Evolutionary conservation across 2,888 invertebrate species (phyloP).

Genomic region (Noctua janthe): DNA sequence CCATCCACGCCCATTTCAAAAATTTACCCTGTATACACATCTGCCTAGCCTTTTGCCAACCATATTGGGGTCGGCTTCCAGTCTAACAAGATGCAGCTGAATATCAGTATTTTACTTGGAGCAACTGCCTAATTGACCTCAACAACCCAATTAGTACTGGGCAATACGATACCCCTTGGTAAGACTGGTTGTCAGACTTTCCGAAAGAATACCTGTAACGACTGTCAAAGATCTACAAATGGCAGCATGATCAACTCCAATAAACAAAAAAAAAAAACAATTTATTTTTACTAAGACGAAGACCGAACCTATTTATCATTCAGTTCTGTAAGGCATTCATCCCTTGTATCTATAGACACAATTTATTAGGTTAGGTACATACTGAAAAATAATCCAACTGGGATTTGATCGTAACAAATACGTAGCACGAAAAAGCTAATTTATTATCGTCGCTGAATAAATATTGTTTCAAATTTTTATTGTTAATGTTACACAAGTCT

Average conservation of each 20-base stretch:
- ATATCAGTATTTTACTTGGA: too few species aligned
- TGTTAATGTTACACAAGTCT: slow-evolving; percentile 10
- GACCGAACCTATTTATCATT: slow-evolving; percentile 55
- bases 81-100: too few species aligned
- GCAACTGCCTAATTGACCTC: too few species aligned
- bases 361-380: slow-evolving; percentile 50
- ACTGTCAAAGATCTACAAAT: too few species aligned
- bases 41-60: too few species aligned
- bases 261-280: neutral
- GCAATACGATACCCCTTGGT: too few species aligned
- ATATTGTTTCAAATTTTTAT: slow-evolving; percentile 38
- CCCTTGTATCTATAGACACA: slow-evolving; percentile 38
- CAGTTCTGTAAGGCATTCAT: slow-evolving; percentile 41
- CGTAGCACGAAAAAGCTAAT: slow-evolving; percentile 60
- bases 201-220: too few species aligned
- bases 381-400: slow-evolving; percentile 51
- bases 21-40: too few species aligned
- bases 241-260: neutral
- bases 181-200: too few species aligned
- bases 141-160: too few species aligned
- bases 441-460: slow-evolving; percentile 58
- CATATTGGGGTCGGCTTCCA: too few species aligned
- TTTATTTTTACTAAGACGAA: slow-evolving; percentile 35
- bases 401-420: slow-evolving; percentile 62
- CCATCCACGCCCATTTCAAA: too few species aligned